A percentile compares a stretch with the other conserved stretches of the same genome.
Evolutionary conservation across 1,140 invertebrate species (phyloP).

Genomic region (Zaprionus taronus): DNA sequence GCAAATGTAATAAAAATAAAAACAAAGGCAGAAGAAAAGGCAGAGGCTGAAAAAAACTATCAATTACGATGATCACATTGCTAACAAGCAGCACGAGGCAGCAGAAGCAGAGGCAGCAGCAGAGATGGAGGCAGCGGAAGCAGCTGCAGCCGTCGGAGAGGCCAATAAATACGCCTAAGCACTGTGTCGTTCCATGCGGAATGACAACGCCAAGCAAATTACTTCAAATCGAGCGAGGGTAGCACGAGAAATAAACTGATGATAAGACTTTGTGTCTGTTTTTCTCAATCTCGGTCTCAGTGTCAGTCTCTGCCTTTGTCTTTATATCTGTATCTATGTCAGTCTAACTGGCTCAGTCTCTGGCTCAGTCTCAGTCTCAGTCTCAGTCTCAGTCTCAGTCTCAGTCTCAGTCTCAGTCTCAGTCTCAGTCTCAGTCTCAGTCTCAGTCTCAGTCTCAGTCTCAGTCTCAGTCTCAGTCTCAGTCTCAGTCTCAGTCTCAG

Average conservation of each 20-base stretch:
- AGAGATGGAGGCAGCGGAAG: conserved; percentile 21
- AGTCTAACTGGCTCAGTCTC: too few species aligned
- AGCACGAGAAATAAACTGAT: neutral
- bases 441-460: too few species aligned
- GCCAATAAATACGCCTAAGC: conserved; percentile 56
- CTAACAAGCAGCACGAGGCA: conserved; percentile 53
- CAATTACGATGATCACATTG: conserved; percentile 73
- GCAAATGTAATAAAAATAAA: conserved; percentile 19
- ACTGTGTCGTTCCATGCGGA: conserved; percentile 46
- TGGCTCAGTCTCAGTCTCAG: too few species aligned
- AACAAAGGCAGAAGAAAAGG: conserved; percentile 15
- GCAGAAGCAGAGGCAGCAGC: neutral
- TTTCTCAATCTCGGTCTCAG: too few species aligned
- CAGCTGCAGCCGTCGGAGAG: conserved; percentile 38
- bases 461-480: too few species aligned
- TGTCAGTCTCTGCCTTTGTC: too few species aligned
- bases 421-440: too few species aligned
- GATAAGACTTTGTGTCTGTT: too few species aligned
- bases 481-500: too few species aligned
- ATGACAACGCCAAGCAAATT: conserved; percentile 75
- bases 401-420: too few species aligned
- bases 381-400: too few species aligned
- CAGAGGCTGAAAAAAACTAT: conserved; percentile 57
- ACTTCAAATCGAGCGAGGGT: conserved; percentile 60
- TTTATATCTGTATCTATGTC: too few species aligned